phyloP scores from a whole-genome alignment of 2,113 vertebrate genomes.

The Himantopus leucocephalus region DNA sequence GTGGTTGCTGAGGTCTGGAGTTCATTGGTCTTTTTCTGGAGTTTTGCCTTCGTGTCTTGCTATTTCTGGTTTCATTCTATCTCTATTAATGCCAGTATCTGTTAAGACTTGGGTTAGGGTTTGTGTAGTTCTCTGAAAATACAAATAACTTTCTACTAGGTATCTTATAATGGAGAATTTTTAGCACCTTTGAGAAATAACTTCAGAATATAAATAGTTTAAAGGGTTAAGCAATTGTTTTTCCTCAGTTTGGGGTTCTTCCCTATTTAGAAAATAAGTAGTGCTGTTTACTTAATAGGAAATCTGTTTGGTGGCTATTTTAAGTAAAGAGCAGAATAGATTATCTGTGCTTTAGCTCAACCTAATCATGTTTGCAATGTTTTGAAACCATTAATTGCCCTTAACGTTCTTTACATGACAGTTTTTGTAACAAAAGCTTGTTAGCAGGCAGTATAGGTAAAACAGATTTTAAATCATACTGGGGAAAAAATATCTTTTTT shows the following conservation, averaged over 20 bases:
- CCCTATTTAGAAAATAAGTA: neutral
- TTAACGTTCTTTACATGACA: neutral
- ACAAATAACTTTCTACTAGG: neutral
- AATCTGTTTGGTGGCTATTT: slow-evolving; percentile 25
- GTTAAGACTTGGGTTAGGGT: neutral
- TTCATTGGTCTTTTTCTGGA: neutral
- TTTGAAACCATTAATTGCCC: neutral
- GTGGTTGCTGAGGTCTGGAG: neutral
- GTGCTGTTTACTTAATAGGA: neutral
- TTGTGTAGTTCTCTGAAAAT: neutral
- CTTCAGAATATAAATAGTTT: neutral
- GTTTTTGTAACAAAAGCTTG: neutral
- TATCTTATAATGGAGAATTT: neutral
- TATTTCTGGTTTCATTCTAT: neutral
- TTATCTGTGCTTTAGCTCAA: slow-evolving; percentile 31
- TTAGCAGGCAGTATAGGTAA: neutral
- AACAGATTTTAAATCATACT: neutral
- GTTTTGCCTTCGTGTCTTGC: neutral
- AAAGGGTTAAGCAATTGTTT: neutral
- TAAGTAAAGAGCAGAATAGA: slow-evolving; percentile 18
- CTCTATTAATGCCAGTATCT: neutral
- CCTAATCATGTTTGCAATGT: neutral
- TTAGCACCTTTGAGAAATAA: neutral
- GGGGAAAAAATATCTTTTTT: neutral
- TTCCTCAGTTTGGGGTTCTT: neutral